These are phyloP conservation scores for Diorhabda elongata DNA, from an alignment of 1,140 invertebrate genomes.

Conservation along the genomic window DNA sequence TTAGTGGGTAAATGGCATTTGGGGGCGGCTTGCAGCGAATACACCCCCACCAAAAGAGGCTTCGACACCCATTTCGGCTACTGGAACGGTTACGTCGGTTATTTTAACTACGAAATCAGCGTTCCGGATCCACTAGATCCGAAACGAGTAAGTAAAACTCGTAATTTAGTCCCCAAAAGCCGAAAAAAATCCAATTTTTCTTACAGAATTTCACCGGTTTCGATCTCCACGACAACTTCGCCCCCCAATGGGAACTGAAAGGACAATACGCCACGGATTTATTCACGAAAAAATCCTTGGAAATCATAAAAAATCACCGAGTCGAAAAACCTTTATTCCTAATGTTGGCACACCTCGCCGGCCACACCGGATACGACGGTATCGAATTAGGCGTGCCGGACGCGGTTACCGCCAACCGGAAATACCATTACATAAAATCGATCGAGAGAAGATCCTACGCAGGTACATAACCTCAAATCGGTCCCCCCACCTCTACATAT, in stretches of 20 bases:
- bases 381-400: slow-evolving; percentile 66
- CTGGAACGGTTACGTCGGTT: slow-evolving; percentile 56
- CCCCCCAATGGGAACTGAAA: slow-evolving; percentile 49
- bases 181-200: neutral
- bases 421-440: slow-evolving; percentile 72
- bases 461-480: slow-evolving; percentile 51
- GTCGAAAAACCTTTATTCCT: slow-evolving; percentile 64
- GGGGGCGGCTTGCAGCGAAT: slow-evolving; percentile 45
- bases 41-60: slow-evolving; percentile 56
- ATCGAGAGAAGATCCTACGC: slow-evolving; percentile 70
- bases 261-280: slow-evolving; percentile 74
- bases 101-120: slow-evolving; percentile 55
- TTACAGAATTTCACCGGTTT: slow-evolving; percentile 28
- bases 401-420: slow-evolving; percentile 66
- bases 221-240: slow-evolving; percentile 36
- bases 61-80: slow-evolving; percentile 65
- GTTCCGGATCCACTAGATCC: neutral
- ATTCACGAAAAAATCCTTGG: slow-evolving; percentile 68
- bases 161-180: neutral
- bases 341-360: slow-evolving; percentile 74
- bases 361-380: slow-evolving; percentile 67
- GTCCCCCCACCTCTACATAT: neutral
- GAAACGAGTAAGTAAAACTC: neutral
- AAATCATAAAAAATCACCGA: slow-evolving; percentile 64
- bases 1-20: slow-evolving; percentile 92